Base-by-base conservation (phyloP, 2,797 vertebrate genomes). In the Coregonus suidteri region DNA sequence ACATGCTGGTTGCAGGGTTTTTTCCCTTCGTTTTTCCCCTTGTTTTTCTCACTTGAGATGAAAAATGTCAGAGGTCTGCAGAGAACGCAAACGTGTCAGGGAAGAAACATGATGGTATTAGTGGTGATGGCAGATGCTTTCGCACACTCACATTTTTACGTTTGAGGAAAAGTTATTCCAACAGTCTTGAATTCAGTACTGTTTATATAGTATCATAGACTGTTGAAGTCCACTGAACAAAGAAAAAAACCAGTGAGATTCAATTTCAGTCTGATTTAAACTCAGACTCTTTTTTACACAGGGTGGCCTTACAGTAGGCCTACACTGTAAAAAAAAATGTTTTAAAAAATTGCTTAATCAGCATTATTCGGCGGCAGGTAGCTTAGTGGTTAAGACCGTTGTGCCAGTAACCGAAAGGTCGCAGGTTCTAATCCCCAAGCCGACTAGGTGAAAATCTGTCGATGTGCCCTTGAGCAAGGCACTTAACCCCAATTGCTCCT, bases 161-260 rank as follows among this genome's bases (percentile, higher is more conserved):
- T 87, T 71, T 74, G 75, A 87, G 80, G 77, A 81, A 87, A 85
- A 82, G 86, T 90, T 82, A 76, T 83, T 84, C 73, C 53, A 82
- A 78, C 77, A 80, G 77, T 87, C 85, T 91, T 85, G 85, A 82
- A 88, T 79, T 87, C 81, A 87, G 68, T 54, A 70, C 70, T 91
- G 90, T 93, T 91, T 90, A 89, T 81, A 84, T 85, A 90, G 87
- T 86, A 90, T 90, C 90, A 85, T 80, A 79, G 87, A 85, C 56
- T 13, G 78, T 83, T 83, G 82, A 86, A 90, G 87, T 89, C 83
- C 83, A 90, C 77, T 88, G 86, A 88, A 84, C 88, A 83, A 89
- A 90, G 89, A 91, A 87, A 90, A 86, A 20, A 91, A 87, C 77
- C 67, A 34, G 11, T 11, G 59, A 64, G 3, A 64, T 64, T 25